A percentile compares a stretch with the other conserved stretches of the same genome.
phyloP scores from a whole-genome alignment of 2,113 vertebrate species.

The Calypte anna region DNA sequence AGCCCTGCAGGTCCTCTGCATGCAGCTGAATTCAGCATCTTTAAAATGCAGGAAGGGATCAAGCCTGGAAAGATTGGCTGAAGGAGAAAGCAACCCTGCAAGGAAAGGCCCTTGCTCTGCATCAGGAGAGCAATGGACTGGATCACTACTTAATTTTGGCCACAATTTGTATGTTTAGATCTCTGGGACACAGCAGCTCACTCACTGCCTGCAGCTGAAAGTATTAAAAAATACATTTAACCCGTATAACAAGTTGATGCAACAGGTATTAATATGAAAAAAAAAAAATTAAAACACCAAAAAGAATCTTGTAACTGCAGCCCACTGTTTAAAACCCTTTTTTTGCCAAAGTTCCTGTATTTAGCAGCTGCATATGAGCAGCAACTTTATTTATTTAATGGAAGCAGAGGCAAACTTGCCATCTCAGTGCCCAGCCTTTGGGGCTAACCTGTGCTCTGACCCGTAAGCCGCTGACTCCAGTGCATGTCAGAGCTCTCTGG shows the following conservation, averaged over 20 bases:
- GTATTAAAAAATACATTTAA: background rate
- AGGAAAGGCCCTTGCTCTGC: background rate
- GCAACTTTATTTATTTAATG: background rate
- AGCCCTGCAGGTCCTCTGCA: background rate
- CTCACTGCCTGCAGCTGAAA: background rate
- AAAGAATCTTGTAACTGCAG: background rate
- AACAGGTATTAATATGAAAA: background rate
- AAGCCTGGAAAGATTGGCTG: background rate
- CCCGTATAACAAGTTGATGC: background rate
- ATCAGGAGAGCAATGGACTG: background rate
- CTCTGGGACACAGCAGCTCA: background rate
- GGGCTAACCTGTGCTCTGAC: conserved; percentile 25
- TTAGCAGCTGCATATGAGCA: background rate
- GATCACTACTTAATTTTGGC: background rate
- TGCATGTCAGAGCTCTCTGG: background rate
- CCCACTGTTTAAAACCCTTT: background rate
- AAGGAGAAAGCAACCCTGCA: background rate
- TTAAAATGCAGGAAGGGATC: background rate
- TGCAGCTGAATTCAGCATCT: background rate
- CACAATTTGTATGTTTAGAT: background rate
- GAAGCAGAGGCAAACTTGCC: background rate
- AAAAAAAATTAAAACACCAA: background rate
- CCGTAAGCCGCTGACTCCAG: background rate
- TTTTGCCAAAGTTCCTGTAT: background rate
- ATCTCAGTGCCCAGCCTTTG: background rate